Conservation (phyloP, 2,113 vertebrate genomes). For the Phrynocephalus versicolor region DNA sequence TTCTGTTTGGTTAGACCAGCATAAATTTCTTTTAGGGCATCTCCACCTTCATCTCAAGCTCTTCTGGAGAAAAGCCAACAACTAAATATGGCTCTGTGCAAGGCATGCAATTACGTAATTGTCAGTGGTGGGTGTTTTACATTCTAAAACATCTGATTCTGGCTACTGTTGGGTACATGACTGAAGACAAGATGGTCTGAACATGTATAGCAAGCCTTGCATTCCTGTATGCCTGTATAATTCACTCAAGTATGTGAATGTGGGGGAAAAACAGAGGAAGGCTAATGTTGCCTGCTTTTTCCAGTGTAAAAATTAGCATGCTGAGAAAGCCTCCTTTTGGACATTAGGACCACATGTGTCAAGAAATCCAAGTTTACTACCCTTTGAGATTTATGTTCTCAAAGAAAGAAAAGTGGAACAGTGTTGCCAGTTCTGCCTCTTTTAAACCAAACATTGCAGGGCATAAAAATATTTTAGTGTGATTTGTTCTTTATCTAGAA, state of each 20-base stretch:
- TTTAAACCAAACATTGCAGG: conserved; percentile 10
- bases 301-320: conserved; percentile 12
- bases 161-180: background rate
- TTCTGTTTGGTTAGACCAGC: background rate
- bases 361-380: background rate
- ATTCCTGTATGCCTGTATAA: conserved; percentile 19
- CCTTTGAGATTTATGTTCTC: conserved; percentile 8
- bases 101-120: background rate
- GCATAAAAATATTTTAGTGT: background rate
- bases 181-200: conserved; percentile 35
- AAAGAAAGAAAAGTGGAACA: background rate
- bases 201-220: conserved; percentile 18
- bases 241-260: conserved; percentile 35
- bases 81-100: background rate
- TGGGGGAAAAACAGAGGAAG: conserved; percentile 2
- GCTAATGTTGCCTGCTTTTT: background rate
- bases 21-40: background rate
- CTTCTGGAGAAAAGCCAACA: conserved; percentile 5
- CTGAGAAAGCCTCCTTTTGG: background rate
- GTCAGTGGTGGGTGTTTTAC: background rate
- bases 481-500: background rate
- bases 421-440: background rate
- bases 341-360: background rate
- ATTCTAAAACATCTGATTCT: conserved; percentile 36
- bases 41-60: conserved; percentile 1